Evolutionary conservation across 2,113 vertebrate genomes (phyloP).

Genomic region (Arenaria interpres): DNA sequence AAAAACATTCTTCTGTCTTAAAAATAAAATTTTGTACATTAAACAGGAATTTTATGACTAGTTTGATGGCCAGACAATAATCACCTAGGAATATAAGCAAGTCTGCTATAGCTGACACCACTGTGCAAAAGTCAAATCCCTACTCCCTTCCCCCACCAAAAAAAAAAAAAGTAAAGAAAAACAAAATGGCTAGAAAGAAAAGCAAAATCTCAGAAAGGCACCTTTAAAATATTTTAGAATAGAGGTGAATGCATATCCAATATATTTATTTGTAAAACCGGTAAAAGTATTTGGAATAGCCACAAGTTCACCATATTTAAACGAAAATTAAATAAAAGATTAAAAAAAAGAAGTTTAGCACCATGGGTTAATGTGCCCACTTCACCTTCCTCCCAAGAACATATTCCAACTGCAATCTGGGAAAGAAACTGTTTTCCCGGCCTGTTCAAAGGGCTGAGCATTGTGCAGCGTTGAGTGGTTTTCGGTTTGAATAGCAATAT

Average conservation of each 20-base stretch:
- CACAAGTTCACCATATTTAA: background rate
- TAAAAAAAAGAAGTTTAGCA: background rate
- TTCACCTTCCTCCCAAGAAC: background rate
- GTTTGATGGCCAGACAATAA: conserved; percentile 37
- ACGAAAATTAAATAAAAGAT: background rate
- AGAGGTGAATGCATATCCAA: background rate
- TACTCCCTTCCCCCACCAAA: background rate
- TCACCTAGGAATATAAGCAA: background rate
- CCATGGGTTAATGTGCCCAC: background rate
- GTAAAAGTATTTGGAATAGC: background rate
- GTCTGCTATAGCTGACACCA: background rate
- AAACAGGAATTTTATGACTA: conserved; percentile 26
- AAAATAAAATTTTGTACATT: background rate
- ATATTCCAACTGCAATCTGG: background rate
- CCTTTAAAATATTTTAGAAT: background rate
- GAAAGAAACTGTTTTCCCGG: background rate
- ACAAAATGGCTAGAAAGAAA: background rate
- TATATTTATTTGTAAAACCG: background rate
- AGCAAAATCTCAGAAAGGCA: background rate
- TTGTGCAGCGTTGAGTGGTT: background rate
- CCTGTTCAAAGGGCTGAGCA: conserved; percentile 17
- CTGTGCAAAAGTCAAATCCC: background rate
- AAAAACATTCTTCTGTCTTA: conserved; percentile 22
- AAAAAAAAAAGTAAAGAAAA: background rate
- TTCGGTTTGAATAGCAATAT: background rate